Evolutionary conservation across 2,888 invertebrate species (phyloP), one percentile per base, ranked within the genome.

Genomic region (Baccha elongata): DNA sequence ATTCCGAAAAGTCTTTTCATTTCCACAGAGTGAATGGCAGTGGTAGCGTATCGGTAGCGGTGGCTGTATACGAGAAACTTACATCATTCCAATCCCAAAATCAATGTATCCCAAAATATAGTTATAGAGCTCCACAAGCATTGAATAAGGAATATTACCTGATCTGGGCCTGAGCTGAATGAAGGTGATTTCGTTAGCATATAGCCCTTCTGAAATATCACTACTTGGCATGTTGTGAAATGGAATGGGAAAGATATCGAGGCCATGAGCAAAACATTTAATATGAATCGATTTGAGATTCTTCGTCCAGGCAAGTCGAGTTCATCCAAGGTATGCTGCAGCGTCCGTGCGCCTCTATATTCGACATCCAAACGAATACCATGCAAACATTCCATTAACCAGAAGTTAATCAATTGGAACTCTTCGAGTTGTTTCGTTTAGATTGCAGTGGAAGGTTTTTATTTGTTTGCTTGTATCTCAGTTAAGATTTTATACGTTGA

Each of bases 381-480:
- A 86, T 86, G 85, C 87, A 88, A 88, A 88, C 88, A 88, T 88
- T 88, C 88, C 87, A 88, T 88, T 88, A 88, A 88, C 87, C 88
- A 86, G 87, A 88, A 87, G 88, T 88, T 88, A 88, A 88, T 88
- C 88, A 88, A 88, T 88, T 88, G 88, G 88, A 88, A 88, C 87
- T 87, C 58, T 58, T 40, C 69, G 86, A 75, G 69, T 75, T 68
- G 72, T 64, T 83, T 68, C 37, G 65, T 50, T 71, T 81, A 62
- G 64, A 71, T 81, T 69, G 64, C 71, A 15, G 23, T 21, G 29
- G 42, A 44, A 13, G 35, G 60, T 62, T 69, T 58, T 58, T 64
- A 37, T 55, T 60, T 69, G 29, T 50, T 8, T 44, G 65, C 42
- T 65, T 50, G 60, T 62, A 32, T 8, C 8, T 32, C n/a, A n/a